Conservation (phyloP, 2,797 vertebrate genomes). For the Oreochromis grahami region DNA sequence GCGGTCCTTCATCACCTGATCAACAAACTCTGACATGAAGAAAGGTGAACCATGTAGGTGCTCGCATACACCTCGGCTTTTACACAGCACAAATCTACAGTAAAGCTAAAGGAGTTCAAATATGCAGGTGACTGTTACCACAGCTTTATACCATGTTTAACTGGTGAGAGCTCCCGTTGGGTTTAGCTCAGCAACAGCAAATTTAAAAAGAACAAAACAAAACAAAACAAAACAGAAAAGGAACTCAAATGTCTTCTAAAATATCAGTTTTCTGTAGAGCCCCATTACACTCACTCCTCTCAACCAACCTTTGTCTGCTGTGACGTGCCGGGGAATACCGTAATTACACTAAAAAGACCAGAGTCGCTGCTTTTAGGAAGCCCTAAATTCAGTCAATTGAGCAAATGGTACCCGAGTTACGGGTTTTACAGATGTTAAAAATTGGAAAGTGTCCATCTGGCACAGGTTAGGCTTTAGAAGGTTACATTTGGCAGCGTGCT, state of each 20-base stretch:
- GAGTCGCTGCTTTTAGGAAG: background rate
- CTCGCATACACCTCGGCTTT: fast-evolving
- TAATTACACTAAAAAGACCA: background rate
- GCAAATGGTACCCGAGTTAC: background rate
- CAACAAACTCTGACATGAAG: background rate
- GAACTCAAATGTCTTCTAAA: background rate
- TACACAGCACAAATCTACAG: background rate
- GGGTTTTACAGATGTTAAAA: background rate
- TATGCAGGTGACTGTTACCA: background rate
- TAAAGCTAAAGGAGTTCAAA: background rate
- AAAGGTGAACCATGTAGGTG: background rate
- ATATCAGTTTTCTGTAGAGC: background rate
- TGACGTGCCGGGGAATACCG: background rate
- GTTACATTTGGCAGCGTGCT: background rate
- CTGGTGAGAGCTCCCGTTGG: background rate
- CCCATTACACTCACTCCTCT: background rate
- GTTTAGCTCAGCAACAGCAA: background rate
- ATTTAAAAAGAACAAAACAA: fast-evolving
- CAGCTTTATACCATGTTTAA: background rate
- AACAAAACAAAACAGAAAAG: background rate
- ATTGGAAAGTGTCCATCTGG: background rate
- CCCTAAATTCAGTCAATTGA: background rate
- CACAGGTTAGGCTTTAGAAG: background rate
- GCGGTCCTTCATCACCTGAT: background rate
- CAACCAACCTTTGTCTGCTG: background rate